Evolutionary conservation across 2,113 vertebrate genomes (phyloP).

Genomic region (Potamarius usumacintae): DNA sequence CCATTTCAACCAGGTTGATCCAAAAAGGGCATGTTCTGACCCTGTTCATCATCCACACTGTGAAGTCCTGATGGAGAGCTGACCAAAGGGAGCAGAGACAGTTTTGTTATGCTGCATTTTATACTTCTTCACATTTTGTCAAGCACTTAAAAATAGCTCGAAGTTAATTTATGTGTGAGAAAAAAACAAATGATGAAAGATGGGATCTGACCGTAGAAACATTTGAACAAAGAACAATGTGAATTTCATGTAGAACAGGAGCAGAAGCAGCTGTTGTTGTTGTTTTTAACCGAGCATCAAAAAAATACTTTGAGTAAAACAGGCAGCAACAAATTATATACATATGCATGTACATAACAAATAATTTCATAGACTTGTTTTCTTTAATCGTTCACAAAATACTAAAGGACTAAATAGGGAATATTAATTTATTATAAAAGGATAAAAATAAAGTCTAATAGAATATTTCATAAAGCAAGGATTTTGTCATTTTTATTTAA

Average conservation of each 20-base stretch:
- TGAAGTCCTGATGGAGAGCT: neutral
- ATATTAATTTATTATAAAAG: neutral
- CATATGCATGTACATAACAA: neutral
- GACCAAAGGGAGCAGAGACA: neutral
- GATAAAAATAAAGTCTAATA: neutral
- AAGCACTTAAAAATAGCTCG: neutral
- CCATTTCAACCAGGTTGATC: neutral
- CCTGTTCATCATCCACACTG: neutral
- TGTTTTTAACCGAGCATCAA: neutral
- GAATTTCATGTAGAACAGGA: neutral
- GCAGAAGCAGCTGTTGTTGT: neutral
- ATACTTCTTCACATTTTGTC: neutral
- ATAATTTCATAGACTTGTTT: neutral
- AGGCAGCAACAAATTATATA: neutral
- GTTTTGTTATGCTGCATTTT: neutral
- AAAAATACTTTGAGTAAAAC: neutral
- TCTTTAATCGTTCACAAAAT: neutral
- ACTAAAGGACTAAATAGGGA: neutral
- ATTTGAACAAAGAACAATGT: neutral
- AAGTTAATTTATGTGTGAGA: neutral
- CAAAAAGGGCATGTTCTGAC: constrained; percentile 12
- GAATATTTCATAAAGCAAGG: neutral
- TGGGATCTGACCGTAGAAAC: neutral
- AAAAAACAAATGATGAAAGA: neutral
- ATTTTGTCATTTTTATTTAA: neutral